Conservation (phyloP, 2,113 vertebrate species). For the Accipiter virgatus region DNA sequence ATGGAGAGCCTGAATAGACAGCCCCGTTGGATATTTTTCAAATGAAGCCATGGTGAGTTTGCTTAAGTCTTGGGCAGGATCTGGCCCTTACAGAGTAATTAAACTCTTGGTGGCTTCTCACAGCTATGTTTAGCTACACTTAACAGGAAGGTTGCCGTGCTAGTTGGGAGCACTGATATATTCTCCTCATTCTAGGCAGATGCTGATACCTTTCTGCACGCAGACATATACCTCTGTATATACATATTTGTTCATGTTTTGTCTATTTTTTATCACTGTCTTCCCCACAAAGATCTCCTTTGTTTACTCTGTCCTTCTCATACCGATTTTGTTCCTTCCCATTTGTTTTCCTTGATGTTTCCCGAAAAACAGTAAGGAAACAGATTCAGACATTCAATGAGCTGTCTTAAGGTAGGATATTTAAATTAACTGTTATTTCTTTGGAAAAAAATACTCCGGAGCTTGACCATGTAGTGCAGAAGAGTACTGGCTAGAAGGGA, state of each 20-base stretch:
- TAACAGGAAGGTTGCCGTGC: background rate
- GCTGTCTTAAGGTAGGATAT: background rate
- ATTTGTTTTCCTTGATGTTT: background rate
- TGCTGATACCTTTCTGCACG: background rate
- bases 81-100: background rate
- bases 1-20: background rate
- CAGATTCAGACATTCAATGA: background rate
- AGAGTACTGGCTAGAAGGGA: background rate
- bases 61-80: background rate
- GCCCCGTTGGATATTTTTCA: background rate
- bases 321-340: background rate
- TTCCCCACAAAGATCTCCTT: background rate
- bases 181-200: background rate
- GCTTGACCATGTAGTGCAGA: fast-evolving
- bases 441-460: background rate
- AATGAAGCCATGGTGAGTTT: fast-evolving
- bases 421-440: background rate
- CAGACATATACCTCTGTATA: background rate
- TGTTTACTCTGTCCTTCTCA: background rate
- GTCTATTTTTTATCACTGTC: background rate
- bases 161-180: background rate
- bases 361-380: background rate
- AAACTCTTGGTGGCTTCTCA: background rate
- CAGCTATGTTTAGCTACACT: background rate
- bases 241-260: background rate